These are phyloP conservation scores for Bombus waltoni DNA, from an alignment of 1,140 invertebrate genomes.

Conservation along the genomic window DNA sequence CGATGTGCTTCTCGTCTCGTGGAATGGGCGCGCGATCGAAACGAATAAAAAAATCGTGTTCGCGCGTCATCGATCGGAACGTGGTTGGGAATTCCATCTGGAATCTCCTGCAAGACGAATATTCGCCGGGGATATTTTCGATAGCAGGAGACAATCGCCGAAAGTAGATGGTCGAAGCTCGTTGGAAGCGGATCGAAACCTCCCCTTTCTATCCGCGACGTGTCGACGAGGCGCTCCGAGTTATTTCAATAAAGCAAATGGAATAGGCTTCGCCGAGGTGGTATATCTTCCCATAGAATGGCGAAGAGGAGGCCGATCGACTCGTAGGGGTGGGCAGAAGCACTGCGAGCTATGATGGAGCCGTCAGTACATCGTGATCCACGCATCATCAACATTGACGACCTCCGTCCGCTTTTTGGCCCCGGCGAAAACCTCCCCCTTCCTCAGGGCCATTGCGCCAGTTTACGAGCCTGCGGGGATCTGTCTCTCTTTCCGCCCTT, in stretches of 20 bases:
- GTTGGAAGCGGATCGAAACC: constrained; percentile 8
- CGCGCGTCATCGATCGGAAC: background rate
- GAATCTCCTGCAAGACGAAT: background rate
- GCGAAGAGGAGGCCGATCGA: constrained; percentile 37
- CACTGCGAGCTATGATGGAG: constrained; percentile 63
- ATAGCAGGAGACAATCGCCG: background rate
- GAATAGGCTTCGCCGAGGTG: constrained; percentile 60
- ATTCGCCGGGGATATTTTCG: background rate
- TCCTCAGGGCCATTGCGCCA: constrained; percentile 64
- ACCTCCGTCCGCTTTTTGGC: constrained; percentile 77
- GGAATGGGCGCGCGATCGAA: background rate
- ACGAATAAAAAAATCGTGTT: background rate
- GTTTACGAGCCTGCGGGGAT: constrained; percentile 76
- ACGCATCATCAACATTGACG: constrained; percentile 82
- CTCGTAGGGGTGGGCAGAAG: background rate
- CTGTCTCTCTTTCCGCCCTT: constrained; percentile 43
- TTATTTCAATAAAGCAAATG: constrained; percentile 76
- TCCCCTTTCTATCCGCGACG: constrained; percentile 38
- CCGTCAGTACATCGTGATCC: constrained; percentile 79
- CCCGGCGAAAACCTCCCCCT: constrained; percentile 47
- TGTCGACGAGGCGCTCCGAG: constrained; percentile 47
- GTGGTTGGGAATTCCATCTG: background rate
- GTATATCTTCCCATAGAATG: constrained; percentile 63
- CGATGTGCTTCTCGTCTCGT: fast-evolving
- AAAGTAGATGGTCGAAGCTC: constrained; percentile 56